Conservation (phyloP, 1,140 invertebrate species). For the Dolichoris vasculosae region DNA sequence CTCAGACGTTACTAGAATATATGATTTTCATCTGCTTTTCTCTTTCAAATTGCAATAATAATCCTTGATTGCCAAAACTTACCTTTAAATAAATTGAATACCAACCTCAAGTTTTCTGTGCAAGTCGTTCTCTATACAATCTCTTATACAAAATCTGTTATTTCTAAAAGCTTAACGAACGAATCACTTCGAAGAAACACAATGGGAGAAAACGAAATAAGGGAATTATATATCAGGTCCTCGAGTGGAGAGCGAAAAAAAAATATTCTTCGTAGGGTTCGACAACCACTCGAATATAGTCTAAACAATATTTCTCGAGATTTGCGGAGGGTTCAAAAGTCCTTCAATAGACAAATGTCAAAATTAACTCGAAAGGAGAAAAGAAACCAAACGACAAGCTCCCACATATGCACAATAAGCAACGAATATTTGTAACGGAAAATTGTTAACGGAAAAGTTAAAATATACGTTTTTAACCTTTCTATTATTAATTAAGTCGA, state of each 20-base stretch:
- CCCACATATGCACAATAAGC: background rate
- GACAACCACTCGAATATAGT: slow-evolving; percentile 10
- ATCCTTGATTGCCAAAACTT: background rate
- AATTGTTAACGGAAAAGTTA: background rate
- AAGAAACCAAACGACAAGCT: background rate
- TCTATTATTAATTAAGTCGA: background rate
- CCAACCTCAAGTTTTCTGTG: no score
- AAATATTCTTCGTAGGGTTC: background rate
- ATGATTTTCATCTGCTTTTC: background rate
- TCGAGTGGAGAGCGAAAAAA: background rate
- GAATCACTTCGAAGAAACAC: background rate
- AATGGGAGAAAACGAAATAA: background rate
- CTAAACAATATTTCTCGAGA: slow-evolving; percentile 37
- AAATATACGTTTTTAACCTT: background rate
- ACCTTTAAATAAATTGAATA: no score
- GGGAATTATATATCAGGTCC: background rate
- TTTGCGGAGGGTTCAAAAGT: background rate
- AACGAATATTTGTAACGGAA: background rate
- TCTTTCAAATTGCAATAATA: background rate
- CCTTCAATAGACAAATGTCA: background rate
- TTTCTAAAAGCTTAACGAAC: background rate
- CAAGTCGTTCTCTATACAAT: background rate
- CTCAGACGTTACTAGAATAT: no score
- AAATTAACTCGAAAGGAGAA: slow-evolving; percentile 14
- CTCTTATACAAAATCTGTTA: background rate